Evolutionary conservation across 2,888 invertebrate genomes (phyloP).

Genomic region (Anarsia innoxiella): DNA sequence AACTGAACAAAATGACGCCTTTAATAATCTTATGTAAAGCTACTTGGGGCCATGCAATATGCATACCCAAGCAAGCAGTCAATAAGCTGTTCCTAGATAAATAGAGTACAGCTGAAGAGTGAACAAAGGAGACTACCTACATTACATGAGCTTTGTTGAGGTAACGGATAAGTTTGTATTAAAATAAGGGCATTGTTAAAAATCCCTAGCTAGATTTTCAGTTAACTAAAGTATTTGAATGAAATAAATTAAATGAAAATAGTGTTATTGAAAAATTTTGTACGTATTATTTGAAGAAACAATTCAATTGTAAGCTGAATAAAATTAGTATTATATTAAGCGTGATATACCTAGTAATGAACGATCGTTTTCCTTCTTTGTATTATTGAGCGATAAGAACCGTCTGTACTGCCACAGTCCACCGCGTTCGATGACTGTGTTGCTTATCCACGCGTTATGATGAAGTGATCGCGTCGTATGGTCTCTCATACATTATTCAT

Average conservation of each 20-base stretch:
- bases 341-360: too few relatives aligned
- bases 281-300: too few relatives aligned
- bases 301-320: too few relatives aligned
- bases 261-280: too few relatives aligned
- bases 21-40: constrained; percentile 14
- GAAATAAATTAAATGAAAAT: too few relatives aligned
- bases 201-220: too few relatives aligned
- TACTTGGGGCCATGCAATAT: constrained; percentile 31
- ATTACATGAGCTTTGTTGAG: background rate
- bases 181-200: too few relatives aligned
- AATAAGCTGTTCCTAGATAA: constrained; percentile 42
- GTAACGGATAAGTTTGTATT: too few relatives aligned
- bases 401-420: background rate
- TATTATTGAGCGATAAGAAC: background rate
- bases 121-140: too few relatives aligned
- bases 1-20: constrained; percentile 9
- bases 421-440: background rate
- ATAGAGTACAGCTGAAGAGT: constrained; percentile 27
- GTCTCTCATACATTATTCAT: constrained; percentile 63
- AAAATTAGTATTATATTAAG: background rate
- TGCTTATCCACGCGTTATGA: constrained; percentile 29
- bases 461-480: constrained; percentile 51
- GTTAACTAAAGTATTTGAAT: too few relatives aligned
- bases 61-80: constrained; percentile 24
- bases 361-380: too few relatives aligned